A percentile compares a stretch with the other conserved stretches of the same genome.
Evolutionary conservation across 2,797 vertebrate species (phyloP).

Genomic region (Gymnothorax javanicus): DNA sequence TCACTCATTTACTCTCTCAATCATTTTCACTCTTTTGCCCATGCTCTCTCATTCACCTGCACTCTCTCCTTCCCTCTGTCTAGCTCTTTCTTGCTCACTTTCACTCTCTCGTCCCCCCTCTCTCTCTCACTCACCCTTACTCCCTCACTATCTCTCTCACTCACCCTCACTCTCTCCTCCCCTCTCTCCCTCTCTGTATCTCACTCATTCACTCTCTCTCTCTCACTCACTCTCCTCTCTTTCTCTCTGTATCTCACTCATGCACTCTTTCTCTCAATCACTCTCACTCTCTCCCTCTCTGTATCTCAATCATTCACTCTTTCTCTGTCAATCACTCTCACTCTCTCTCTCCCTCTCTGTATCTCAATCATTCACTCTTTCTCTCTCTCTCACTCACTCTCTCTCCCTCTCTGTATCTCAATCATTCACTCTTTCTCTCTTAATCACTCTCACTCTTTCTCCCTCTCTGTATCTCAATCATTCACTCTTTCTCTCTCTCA

Average conservation of each 20-base stretch:
- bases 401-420: neutral
- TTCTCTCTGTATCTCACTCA: too few species aligned
- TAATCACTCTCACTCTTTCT: too few species aligned
- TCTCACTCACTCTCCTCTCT: too few species aligned
- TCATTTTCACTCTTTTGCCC: neutral
- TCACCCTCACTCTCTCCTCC: neutral
- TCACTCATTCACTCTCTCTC: neutral
- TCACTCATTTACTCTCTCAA: neutral
- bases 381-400: too few species aligned
- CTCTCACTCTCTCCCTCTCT: neutral
- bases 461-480: too few species aligned
- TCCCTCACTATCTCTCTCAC: neutral
- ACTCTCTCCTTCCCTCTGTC: neutral
- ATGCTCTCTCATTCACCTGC: neutral
- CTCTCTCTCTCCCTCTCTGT: too few species aligned
- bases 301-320: neutral
- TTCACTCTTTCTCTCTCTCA: too few species aligned
- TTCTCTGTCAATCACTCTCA: neutral
- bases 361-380: too few species aligned
- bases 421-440: neutral
- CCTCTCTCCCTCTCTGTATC: neutral
- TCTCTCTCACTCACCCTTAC: too few species aligned
- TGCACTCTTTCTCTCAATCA: too few species aligned
- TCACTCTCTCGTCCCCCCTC: too few species aligned
- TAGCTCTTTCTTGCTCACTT: neutral